A percentile compares a stretch with the other conserved stretches of the same genome.
phyloP scores from a whole-genome alignment of 2,888 invertebrate species.

The Polydrusus cervinus region DNA sequence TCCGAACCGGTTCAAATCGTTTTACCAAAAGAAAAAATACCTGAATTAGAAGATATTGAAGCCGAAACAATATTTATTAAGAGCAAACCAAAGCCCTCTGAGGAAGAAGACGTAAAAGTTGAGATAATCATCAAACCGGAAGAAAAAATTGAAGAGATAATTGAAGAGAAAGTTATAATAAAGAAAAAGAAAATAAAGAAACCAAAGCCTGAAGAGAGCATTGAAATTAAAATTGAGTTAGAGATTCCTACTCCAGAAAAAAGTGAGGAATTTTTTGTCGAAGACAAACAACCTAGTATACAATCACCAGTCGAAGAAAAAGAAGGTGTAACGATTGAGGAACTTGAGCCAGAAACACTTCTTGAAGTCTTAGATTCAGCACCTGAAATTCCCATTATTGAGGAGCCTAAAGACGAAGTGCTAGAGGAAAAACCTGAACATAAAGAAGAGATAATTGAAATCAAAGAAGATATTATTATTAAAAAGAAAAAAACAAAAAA shows the following conservation, averaged over 20 bases:
- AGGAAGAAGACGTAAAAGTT: slow-evolving; percentile 63
- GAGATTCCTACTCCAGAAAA: slow-evolving; percentile 24
- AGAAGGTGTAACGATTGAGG: slow-evolving; percentile 62
- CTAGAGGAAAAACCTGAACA: slow-evolving; percentile 21
- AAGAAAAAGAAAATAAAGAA: slow-evolving; percentile 42
- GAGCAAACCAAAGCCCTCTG: slow-evolving; percentile 62
- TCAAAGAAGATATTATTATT: slow-evolving; percentile 47
- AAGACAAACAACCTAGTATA: slow-evolving; percentile 60
- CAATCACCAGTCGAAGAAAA: slow-evolving; percentile 49
- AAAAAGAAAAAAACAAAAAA: slow-evolving; percentile 41
- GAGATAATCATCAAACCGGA: slow-evolving; percentile 62
- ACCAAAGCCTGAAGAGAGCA: slow-evolving; percentile 31
- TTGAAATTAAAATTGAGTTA: slow-evolving; percentile 32
- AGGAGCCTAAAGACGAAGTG: slow-evolving; percentile 42
- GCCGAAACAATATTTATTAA: slow-evolving; percentile 55
- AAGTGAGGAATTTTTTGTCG: slow-evolving; percentile 39
- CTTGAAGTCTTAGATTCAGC: slow-evolving; percentile 15
- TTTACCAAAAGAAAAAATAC: slow-evolving; percentile 69
- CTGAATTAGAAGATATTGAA: slow-evolving; percentile 55
- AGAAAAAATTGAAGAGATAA: slow-evolving; percentile 63
- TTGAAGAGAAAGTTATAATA: slow-evolving; percentile 56
- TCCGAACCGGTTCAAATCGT: slow-evolving; percentile 62
- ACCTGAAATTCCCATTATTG: slow-evolving; percentile 42
- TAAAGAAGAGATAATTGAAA: slow-evolving; percentile 37
- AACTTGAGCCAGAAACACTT: slow-evolving; percentile 59